Evolutionary conservation across 30 jellyfish, hydroid and myxozoan species (phyloP), one percentile per base, ranked within the genome.

Genomic region (Turritopsis dohrnii): DNA sequence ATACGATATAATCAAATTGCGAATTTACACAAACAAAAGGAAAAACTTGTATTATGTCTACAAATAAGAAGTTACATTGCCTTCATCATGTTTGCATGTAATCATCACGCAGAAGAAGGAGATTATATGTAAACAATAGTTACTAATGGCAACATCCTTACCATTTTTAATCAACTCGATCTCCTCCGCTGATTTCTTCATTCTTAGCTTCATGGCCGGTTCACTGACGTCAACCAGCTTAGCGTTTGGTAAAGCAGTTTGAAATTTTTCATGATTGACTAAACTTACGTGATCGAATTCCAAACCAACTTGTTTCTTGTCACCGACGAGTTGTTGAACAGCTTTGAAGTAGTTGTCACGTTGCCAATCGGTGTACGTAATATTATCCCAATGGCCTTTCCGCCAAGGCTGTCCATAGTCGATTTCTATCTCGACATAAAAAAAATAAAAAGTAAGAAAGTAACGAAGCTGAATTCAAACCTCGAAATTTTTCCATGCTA

Each of bases 391-490:
- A 71, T 88, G 81, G 1, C 92, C 53, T 66, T 94, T 83, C 60
- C 97, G 72, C 96, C 96, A 90, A 24, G 97, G 97, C 79, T 90
- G 97, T 19, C 97, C 97, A 83, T 86, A 90, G 65, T 90, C 97
- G 28, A 90, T 87, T 60, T 83, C 97, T 90, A 80, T 23, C 13
- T 41, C 13, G 60, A n/a, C n/a, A n/a, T n/a, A n/a, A n/a, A n/a
- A n/a, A n/a, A n/a, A n/a, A n/a, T n/a, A n/a, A n/a, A n/a, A n/a
- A n/a, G n/a, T n/a, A n/a, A n/a, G n/a, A n/a, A n/a, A n/a, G n/a
- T n/a, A n/a, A n/a, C n/a, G n/a, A n/a, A n/a, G n/a, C n/a, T n/a
- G n/a, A n/a, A n/a, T n/a, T n/a, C n/a, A n/a, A n/a, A n/a, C n/a
- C n/a, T n/a, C n/a, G n/a, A n/a, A n/a, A n/a, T n/a, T n/a, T n/a